Base-by-base conservation (phyloP, 53 echinoderm and acorn worm genomes). In the Paelopatides confundens region DNA sequence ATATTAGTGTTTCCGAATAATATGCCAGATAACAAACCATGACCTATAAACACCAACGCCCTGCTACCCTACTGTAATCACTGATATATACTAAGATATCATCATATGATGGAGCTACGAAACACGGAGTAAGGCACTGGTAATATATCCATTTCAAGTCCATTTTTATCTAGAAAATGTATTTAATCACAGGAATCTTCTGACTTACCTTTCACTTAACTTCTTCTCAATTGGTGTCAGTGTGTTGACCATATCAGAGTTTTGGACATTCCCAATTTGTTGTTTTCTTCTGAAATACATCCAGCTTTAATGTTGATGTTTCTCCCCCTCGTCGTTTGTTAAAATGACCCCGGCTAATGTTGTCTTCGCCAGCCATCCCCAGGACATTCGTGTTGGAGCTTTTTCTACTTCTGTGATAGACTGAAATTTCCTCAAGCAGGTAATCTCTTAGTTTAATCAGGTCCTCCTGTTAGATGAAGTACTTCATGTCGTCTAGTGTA, bases 401-500 rank as follows among this genome's bases (percentile, higher is more conserved):
- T 21, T 35, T 5, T 76, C 46, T 18, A 48, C 28, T 27, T 48
- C 46, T 37, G 40, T 48, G 29, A 9, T 27, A 35, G 14, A 8
- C 26, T 48, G 1, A n/a, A 14, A 43, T 76, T 39, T 48, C 69
- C 14, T 34, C 33, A 2, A 69, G 13, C 5, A 76, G 76, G 48
- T 21, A 76, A 18, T 17, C 18, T 43, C 26, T 26, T 6, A 76
- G 28, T 29, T 76, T 76, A 5, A 76, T 26, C 17, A 76, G 30
- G 49, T 76, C 76, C 46, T 76, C n/a, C 46, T 8, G 48, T 76
- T 23, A 76, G n/a, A 47, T n/a, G 76, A 10, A 76, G 76, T 28
- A 76, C 46, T 47, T 76, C 76, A n/a, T 46, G 48, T n/a, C 35
- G 18, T 48, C 76, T 24, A 76, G 49, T 43, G 46, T 43, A 1